phyloP scores from a whole-genome alignment of 23 tunicate genomes.

The Botrylloides violaceus region DNA sequence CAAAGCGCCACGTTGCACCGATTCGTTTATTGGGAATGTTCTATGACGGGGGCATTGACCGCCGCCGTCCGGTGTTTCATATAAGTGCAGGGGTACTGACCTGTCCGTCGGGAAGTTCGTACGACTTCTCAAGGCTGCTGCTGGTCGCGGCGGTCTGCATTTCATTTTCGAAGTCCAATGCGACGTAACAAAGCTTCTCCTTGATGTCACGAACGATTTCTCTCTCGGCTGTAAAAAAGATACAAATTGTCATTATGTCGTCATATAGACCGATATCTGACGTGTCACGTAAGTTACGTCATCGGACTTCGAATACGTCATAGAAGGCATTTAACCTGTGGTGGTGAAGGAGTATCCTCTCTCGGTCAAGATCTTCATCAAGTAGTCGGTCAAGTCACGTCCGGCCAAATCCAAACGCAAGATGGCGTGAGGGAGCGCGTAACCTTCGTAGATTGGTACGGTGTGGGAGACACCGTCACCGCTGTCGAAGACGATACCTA shows the following conservation, averaged over 20 bases:
- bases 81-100: too few relatives aligned
- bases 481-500: conserved; percentile 76
- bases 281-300: neutral
- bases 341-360: conserved; percentile 85
- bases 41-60: too few relatives aligned
- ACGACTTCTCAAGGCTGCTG: conserved; percentile 54
- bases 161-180: conserved; percentile 40
- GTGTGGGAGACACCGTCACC: conserved; percentile 83
- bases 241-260: neutral
- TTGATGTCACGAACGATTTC: conserved; percentile 68
- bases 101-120: conserved; percentile 56
- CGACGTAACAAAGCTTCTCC: neutral
- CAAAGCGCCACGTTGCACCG: too few relatives aligned
- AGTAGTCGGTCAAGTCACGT: conserved; percentile 24
- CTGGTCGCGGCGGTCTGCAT: conserved; percentile 64
- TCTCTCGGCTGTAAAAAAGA: conserved; percentile 48
- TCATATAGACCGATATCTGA: neutral
- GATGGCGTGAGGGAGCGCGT: conserved; percentile 86
- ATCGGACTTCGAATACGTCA: too few relatives aligned
- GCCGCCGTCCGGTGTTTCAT: too few relatives aligned
- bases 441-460: conserved; percentile 83
- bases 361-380: conserved; percentile 76
- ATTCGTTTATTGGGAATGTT: too few relatives aligned
- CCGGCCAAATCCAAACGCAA: conserved; percentile 36
- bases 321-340: conserved; percentile 26